phyloP scores from a whole-genome alignment of 2,113 vertebrate species.

The Megaceryle maxima region DNA sequence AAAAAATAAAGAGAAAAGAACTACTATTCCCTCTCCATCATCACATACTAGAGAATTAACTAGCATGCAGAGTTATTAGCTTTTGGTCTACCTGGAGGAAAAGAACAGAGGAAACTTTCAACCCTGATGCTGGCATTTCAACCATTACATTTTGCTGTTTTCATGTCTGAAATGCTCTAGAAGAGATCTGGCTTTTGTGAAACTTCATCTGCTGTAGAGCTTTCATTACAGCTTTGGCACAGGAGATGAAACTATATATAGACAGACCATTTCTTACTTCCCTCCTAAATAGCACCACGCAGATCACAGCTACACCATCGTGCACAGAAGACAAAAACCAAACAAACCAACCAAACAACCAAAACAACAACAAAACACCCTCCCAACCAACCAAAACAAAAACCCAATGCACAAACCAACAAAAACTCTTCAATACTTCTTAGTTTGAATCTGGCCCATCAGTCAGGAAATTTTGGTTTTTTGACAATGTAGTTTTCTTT shows the following conservation, averaged over 20 bases:
- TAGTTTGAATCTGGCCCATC: background rate
- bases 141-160: background rate
- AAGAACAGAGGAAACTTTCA: background rate
- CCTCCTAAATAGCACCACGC: background rate
- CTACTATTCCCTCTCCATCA: background rate
- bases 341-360: background rate
- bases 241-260: background rate
- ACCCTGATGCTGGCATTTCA: background rate
- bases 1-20: background rate
- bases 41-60: background rate
- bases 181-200: background rate
- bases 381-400: too few species aligned
- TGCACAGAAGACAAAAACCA: background rate
- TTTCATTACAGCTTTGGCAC: background rate
- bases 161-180: background rate
- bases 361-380: too few species aligned
- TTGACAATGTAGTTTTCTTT: background rate
- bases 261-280: background rate
- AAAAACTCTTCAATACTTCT: background rate
- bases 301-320: background rate
- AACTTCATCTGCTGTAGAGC: background rate
- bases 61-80: background rate
- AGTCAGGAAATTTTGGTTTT: background rate
- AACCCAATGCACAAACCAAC: background rate
- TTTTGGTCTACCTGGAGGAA: background rate